These are phyloP conservation scores for Heliconius hermathena DNA, from an alignment of 1,140 invertebrate genomes.

Conservation along the genomic window DNA sequence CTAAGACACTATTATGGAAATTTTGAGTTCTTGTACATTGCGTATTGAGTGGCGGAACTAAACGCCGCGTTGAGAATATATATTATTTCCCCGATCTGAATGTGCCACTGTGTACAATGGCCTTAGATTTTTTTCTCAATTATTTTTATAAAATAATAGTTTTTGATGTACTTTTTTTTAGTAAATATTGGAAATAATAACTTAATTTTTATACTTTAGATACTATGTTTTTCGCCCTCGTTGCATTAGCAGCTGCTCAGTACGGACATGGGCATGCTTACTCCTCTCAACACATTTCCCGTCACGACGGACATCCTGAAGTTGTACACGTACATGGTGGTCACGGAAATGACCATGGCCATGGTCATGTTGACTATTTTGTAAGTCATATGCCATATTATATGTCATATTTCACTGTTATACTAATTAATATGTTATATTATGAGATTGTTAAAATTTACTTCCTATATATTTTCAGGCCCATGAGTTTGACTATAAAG, in stretches of 20 bases:
- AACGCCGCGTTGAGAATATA: too few relatives aligned
- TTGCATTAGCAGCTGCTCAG: conserved; percentile 17
- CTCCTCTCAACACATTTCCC: conserved; percentile 55
- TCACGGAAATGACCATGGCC: conserved; percentile 1
- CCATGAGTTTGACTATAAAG: conserved; percentile 76
- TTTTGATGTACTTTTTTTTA: too few relatives aligned
- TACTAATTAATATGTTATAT: too few relatives aligned
- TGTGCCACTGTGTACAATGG: too few relatives aligned
- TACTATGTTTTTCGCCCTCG: conserved; percentile 20
- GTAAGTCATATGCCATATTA: background rate
- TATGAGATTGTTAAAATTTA: background rate
- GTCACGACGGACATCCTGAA: conserved; percentile 47
- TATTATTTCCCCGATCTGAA: too few relatives aligned
- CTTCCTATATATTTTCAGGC: conserved; percentile 35
- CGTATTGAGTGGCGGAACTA: too few relatives aligned
- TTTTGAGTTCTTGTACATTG: too few relatives aligned
- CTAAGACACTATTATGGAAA: too few relatives aligned
- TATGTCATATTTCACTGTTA: too few relatives aligned
- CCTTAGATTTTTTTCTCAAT: too few relatives aligned
- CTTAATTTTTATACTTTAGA: background rate
- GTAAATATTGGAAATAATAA: too few relatives aligned
- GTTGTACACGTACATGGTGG: conserved; percentile 26
- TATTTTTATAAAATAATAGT: too few relatives aligned
- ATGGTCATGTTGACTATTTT: background rate
- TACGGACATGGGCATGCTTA: conserved; percentile 41